Conservation (phyloP, 1,140 invertebrate species). For the Musca vetustissima region DNA sequence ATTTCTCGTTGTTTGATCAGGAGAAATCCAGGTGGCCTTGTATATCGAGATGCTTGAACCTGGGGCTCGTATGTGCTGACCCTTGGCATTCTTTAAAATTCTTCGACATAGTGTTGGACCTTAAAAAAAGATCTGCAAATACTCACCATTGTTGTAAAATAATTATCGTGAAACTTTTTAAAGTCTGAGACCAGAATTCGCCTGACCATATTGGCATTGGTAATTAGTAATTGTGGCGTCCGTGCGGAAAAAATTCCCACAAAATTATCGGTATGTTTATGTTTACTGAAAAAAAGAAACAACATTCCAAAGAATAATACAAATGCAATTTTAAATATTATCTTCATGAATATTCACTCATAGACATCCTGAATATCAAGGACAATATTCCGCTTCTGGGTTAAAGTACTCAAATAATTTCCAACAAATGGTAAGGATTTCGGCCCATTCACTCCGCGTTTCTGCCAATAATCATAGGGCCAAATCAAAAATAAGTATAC, state of each 20-base stretch:
- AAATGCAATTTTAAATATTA: not conserved
- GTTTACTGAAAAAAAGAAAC: slow-evolving; percentile 36
- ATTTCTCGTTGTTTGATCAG: too few species aligned
- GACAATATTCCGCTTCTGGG: slow-evolving; percentile 34
- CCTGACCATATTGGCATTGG: slow-evolving; percentile 58
- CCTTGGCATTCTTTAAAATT: too few species aligned
- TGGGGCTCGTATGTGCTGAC: too few species aligned
- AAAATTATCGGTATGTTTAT: slow-evolving; percentile 41
- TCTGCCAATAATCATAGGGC: slow-evolving; percentile 52
- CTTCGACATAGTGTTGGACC: too few species aligned
- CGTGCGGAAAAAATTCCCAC: slow-evolving; percentile 42
- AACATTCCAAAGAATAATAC: too few species aligned
- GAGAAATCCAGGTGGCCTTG: too few species aligned
- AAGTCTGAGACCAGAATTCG: slow-evolving; percentile 60
- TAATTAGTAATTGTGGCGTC: slow-evolving; percentile 53
- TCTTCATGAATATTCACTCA: slow-evolving; percentile 29
- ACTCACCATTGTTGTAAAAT: slow-evolving; percentile 27
- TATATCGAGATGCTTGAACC: too few species aligned
- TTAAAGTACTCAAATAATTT: slow-evolving; percentile 38
- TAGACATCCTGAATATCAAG: slow-evolving; percentile 45
- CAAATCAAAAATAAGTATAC: slow-evolving; percentile 49
- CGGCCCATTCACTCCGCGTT: slow-evolving; percentile 43
- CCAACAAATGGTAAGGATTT: slow-evolving; percentile 44
- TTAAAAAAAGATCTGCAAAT: too few species aligned
- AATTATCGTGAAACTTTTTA: slow-evolving; percentile 55